Evolutionary conservation across 2,113 vertebrate species (phyloP).

Genomic region (Suncus etruscus): DNA sequence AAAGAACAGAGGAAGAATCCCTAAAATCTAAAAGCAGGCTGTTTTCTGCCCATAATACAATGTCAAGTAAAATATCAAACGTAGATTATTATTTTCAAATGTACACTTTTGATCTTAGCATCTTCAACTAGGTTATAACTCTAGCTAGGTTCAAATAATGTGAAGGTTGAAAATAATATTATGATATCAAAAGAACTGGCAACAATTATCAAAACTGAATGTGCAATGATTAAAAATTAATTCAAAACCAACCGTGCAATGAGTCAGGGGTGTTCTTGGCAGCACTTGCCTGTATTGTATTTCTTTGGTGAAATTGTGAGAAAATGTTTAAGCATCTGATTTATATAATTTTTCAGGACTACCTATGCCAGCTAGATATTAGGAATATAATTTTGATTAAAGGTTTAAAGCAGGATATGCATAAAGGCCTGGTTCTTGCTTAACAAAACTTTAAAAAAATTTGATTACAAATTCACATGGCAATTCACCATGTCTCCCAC

Average conservation of each 20-base stretch:
- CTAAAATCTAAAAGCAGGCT: not conserved
- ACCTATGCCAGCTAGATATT: not conserved
- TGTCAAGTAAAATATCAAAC: not conserved
- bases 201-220: no score
- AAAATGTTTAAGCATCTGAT: no score
- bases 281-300: no score
- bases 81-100: not conserved
- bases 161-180: no score
- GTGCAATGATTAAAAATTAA: no score
- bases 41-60: not conserved
- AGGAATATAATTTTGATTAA: not conserved
- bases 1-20: not conserved
- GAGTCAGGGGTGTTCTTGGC: no score
- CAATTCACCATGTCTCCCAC: no score
- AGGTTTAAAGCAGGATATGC: not conserved
- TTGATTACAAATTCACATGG: not conserved
- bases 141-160: no score
- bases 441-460: not conserved
- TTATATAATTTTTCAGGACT: not conserved
- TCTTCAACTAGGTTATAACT: no score
- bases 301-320: no score
- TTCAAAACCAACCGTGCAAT: no score
- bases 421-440: not conserved
- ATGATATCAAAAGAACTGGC: no score
- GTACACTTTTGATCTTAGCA: not conserved